A percentile compares a stretch with the other conserved stretches of the same genome.
Conservation (phyloP, 2,797 vertebrate genomes). For the Eupleurogrammus muticus region DNA sequence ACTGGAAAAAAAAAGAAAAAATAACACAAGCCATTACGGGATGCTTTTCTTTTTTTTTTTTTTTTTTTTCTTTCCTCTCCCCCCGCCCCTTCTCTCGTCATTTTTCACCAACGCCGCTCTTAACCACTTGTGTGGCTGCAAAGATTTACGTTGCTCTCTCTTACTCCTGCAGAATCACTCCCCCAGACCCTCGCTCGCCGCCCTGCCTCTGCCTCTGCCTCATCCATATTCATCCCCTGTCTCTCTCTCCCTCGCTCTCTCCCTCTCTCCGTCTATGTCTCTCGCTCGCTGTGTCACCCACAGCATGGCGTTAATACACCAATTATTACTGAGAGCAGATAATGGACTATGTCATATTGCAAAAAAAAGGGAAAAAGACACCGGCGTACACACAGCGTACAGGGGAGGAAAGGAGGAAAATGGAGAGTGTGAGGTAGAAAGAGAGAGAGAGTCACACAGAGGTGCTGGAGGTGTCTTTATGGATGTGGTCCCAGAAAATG, state of each 20-base stretch:
- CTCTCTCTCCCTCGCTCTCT: conserved; percentile 45
- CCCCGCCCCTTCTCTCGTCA: conserved; percentile 74
- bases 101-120: conserved; percentile 86
- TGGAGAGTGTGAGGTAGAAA: conserved; percentile 59
- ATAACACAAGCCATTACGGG: conserved; percentile 81
- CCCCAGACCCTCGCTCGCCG: conserved; percentile 66
- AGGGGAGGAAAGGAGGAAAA: conserved; percentile 60
- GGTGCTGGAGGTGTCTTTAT: conserved; percentile 60
- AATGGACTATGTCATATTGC: conserved; percentile 88
- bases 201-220: conserved; percentile 69
- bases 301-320: conserved; percentile 87
- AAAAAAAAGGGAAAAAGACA: conserved; percentile 77
- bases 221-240: conserved; percentile 78
- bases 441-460: conserved; percentile 6
- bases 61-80: too few relatives aligned
- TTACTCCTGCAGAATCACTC: conserved; percentile 72
- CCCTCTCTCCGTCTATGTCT: conserved; percentile 33
- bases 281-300: conserved; percentile 82
- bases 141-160: conserved; percentile 87
- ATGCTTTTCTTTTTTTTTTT: conserved; percentile 72
- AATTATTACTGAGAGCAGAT: conserved; percentile 90
- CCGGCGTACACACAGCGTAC: conserved; percentile 55
- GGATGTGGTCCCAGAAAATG: conserved; percentile 68
- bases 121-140: conserved; percentile 87
- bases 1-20: conserved; percentile 67